phyloP scores from a whole-genome alignment of 2,888 invertebrate genomes.

The Pseudococcus longispinus region DNA sequence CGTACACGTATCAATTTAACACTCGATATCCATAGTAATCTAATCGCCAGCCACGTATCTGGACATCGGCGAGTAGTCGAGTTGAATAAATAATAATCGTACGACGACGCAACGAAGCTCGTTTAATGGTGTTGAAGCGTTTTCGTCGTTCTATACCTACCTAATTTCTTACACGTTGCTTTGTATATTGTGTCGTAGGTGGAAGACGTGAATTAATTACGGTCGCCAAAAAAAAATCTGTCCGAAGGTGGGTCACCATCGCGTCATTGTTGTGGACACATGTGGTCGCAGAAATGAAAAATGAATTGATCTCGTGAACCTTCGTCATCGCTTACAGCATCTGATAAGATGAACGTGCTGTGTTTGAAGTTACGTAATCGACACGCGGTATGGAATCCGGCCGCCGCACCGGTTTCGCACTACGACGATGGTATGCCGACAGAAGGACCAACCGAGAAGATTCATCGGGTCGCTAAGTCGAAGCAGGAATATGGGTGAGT shows the following conservation, averaged over 20 bases:
- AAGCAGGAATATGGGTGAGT: constrained; percentile 2
- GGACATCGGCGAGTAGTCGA: not conserved
- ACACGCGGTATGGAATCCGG: constrained; percentile 47
- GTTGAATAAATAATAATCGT: constrained; percentile 13
- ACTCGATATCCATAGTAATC: constrained; percentile 23
- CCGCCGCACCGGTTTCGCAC: constrained; percentile 17
- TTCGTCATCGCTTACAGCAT: not conserved
- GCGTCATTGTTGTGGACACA: too few relatives aligned
- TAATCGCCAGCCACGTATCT: constrained; percentile 10
- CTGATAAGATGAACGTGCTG: constrained; percentile 40
- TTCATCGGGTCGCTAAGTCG: not conserved
- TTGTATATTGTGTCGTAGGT: not conserved
- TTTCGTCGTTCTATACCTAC: not conserved
- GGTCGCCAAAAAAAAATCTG: not conserved
- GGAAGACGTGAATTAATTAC: not conserved
- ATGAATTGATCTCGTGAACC: not conserved
- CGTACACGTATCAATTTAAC: constrained; percentile 31
- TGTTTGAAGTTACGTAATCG: constrained; percentile 48
- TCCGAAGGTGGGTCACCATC: not conserved
- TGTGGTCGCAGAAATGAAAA: not conserved
- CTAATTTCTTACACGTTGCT: not conserved
- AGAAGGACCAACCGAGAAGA: constrained; percentile 13
- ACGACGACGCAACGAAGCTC: not conserved
- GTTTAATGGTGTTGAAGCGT: not conserved
- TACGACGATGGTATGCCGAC: constrained; percentile 21